Evolutionary conservation across 1,140 invertebrate species (phyloP).

Genomic region (Tetragonula clypearis): DNA sequence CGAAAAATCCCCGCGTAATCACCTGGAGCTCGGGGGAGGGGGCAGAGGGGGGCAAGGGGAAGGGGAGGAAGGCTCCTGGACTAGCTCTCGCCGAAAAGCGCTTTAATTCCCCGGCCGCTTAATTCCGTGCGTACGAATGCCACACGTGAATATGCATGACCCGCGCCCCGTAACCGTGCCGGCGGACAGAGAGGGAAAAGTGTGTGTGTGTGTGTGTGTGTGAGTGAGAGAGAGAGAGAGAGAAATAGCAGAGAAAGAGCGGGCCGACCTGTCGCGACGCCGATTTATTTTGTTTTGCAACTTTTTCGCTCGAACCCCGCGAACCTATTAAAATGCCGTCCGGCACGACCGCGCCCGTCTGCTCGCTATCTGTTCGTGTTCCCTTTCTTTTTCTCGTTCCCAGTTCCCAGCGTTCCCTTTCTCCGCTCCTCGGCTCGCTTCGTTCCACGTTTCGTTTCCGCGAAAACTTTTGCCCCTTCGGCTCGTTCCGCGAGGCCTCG

Average conservation of each 20-base stretch:
- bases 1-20: slow-evolving; percentile 58
- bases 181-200: background rate
- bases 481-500: slow-evolving; percentile 13
- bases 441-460: slow-evolving; percentile 31
- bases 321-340: slow-evolving; percentile 64
- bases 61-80: slow-evolving; percentile 18
- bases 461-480: slow-evolving; percentile 22
- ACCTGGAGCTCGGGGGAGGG: slow-evolving; percentile 9
- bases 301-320: slow-evolving; percentile 59
- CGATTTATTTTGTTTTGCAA: slow-evolving; percentile 67
- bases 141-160: slow-evolving; percentile 70
- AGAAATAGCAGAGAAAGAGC: background rate
- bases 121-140: slow-evolving; percentile 69
- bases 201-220: too few relatives aligned
- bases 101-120: slow-evolving; percentile 68
- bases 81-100: slow-evolving; percentile 54
- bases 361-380: slow-evolving; percentile 42
- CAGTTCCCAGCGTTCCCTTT: background rate
- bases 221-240: background rate
- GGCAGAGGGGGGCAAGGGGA: background rate
- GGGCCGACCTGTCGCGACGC: slow-evolving; percentile 54
- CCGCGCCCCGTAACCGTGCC: slow-evolving; percentile 39
- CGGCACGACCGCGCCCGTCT: slow-evolving; percentile 49
- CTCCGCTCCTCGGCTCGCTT: background rate
- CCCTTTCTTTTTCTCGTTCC: slow-evolving; percentile 37